Conservation (phyloP, 2,888 invertebrate genomes). For the Rhimphoctona megacephalus region DNA sequence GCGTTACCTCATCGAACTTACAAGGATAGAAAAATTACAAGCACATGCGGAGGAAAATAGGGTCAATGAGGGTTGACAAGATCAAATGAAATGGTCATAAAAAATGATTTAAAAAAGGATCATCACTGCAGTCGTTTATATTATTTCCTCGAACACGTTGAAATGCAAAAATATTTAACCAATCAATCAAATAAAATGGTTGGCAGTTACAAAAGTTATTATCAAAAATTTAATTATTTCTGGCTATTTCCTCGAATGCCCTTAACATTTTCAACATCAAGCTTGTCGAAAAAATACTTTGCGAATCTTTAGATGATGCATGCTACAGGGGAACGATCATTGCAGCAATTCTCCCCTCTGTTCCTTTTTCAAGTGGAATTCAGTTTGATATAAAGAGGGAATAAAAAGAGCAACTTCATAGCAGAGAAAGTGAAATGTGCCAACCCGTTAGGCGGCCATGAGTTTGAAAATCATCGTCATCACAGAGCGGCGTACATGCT, state of each 20-base stretch:
- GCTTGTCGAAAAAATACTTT: not conserved
- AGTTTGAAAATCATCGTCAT: constrained; percentile 23
- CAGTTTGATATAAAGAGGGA: constrained; percentile 33
- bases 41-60: not conserved
- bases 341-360: not conserved
- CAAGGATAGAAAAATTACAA: constrained; percentile 19
- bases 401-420: constrained; percentile 41
- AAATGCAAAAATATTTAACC: not conserved
- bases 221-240: not conserved
- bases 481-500: not conserved
- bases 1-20: constrained; percentile 52
- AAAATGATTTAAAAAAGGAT: too few relatives aligned
- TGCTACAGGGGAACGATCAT: too few relatives aligned
- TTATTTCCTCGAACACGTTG: not conserved
- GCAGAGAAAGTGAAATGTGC: constrained; percentile 61
- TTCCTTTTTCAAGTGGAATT: constrained; percentile 63
- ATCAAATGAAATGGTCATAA: not conserved
- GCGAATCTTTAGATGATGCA: too few relatives aligned
- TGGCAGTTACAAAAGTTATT: not conserved
- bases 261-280: not conserved
- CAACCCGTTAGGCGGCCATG: constrained; percentile 60
- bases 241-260: not conserved
- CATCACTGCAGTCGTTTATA: not conserved
- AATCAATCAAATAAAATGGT: not conserved
- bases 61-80: not conserved